Base-by-base conservation (phyloP, 2,888 invertebrate species). In the Argyresthia goedartella region DNA sequence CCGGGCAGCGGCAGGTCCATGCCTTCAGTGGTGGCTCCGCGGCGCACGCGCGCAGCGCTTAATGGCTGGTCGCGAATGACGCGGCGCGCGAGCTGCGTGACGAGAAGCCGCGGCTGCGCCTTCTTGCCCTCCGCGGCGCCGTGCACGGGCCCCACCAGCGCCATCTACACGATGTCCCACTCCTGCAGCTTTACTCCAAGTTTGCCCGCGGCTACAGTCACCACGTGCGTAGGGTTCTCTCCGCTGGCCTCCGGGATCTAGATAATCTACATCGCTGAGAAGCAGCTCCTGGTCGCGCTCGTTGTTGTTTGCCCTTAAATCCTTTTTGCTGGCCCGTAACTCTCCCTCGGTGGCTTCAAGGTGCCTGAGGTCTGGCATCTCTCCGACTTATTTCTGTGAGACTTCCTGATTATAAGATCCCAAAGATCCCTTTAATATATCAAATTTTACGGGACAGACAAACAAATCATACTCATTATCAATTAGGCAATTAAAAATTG, bases 191-290 rank as follows among this genome's bases (percentile, higher is more conserved):
- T 1, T 0, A 54, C 42, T 4, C 56, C 56, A 4, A 56, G 46
- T 16, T 52, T 53, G 13, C 11, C 33, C 15, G 34, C 41, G 2
- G 54, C 33, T 4, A 14, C 33, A 9, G 35, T n/a, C 8, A 53
- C 8, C 7, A 56, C 52, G 25, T 14, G 49, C 1, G 16, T 13
- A 6, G 54, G 25, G 36, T 56, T 55, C 49, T 55, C 56, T 6
- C 53, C 50, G 15, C 52, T 56, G 4, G 10, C 39, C 8, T 43
- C 2, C 8, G 56, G 56, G 11, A 56, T n/a, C n/a, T n/a, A n/a
- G n/a, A n/a, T n/a, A n/a, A n/a, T n/a, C n/a, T n/a, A n/a, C n/a
- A n/a, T n/a, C n/a, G n/a, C n/a, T n/a, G n/a, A n/a, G n/a, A n/a
- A n/a, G n/a, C n/a, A n/a, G n/a, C n/a, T n/a, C n/a, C n/a, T n/a